Evolutionary conservation across 2,797 vertebrate genomes (phyloP).

Genomic region (Oreochromis grahami): DNA sequence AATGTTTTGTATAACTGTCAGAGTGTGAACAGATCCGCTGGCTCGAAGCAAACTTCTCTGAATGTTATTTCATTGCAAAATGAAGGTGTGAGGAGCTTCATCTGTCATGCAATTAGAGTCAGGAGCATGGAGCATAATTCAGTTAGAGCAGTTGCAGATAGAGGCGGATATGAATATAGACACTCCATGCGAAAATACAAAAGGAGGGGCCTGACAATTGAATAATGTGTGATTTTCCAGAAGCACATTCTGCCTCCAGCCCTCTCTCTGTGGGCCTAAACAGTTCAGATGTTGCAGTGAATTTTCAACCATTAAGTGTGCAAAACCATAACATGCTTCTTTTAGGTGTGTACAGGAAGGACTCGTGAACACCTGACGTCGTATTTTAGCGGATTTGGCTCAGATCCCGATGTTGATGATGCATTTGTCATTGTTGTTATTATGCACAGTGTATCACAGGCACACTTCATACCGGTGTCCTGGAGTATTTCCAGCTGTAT

Average conservation of each 20-base stretch:
- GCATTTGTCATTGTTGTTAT: constrained; percentile 2
- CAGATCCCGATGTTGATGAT: constrained; percentile 3
- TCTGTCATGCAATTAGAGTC: constrained; percentile 70
- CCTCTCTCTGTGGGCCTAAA: constrained; percentile 13
- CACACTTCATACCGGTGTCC: background rate
- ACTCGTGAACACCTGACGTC: constrained; percentile 19
- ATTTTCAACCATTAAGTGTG: constrained; percentile 16
- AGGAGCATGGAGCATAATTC: constrained; percentile 48
- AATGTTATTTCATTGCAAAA: constrained; percentile 49
- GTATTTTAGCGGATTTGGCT: constrained; percentile 14
- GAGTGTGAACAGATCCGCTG: constrained; percentile 6
- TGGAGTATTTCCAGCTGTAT: constrained; percentile 6
- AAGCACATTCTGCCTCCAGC: constrained; percentile 22
- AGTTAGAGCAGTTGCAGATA: constrained; percentile 44
- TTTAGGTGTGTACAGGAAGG: constrained; percentile 9
- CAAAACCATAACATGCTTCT: constrained; percentile 6
- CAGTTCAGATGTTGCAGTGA: constrained; percentile 1
- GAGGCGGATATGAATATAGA: constrained; percentile 49
- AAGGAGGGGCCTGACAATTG: constrained; percentile 43
- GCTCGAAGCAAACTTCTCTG: constrained; percentile 28
- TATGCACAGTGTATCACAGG: background rate
- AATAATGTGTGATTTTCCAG: constrained; percentile 30
- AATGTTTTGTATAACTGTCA: constrained; percentile 20
- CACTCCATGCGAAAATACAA: constrained; percentile 34
- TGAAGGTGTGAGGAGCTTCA: constrained; percentile 55